Evolutionary conservation across 2,113 vertebrate species (phyloP), one percentile per base, ranked within the genome.

Genomic region (Scophthalmus maximus): DNA sequence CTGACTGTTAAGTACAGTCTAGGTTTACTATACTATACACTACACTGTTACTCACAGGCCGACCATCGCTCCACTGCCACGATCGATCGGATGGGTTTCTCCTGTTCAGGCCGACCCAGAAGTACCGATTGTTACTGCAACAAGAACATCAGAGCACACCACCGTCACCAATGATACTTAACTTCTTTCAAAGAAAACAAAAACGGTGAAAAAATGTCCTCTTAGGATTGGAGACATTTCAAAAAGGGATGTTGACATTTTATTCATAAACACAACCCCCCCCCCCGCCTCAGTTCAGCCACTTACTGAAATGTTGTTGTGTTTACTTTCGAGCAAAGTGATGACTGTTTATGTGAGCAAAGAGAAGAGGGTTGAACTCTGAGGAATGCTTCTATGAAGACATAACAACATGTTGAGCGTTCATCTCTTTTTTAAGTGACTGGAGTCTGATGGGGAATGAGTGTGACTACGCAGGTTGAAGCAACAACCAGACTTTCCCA

Each of bases 101-200:
- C 79, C 96, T 96, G 91, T 97, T 98, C 88, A 99, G 93, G 68
- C 97, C 97, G 20, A 96, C 90, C 97, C 97, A 99, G 76, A 99
- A 93, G 93, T 94, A 97, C 32, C 96, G 94, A 66, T 92, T 92
- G 86, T 96, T 89, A 72, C 95, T 94, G 86, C 38, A 80, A 82
- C 18, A 65, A 60, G 22, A 46, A 75, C 38, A 40, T 2, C 26
- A 18, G 53, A 70, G 18, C 8, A 58, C 20, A 56, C 8, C 20
- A 8, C 2, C 5, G 6, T 76, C 7, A 68, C 10, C 29, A 5
- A 26, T 20, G 4, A 23, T 18, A 25, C 42, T 12, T 51, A 10
- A 32, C 2, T 12, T 26, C 6, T 23, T 27, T 56, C 7, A 58
- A 64, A 64, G 8, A 47, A 23, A 56, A 46, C 17, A 0, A 57